A percentile compares a stretch with the other conserved stretches of the same genome.
These are phyloP conservation scores for Nomada flava DNA, from an alignment of 2,888 invertebrate genomes.

Conservation along the genomic window DNA sequence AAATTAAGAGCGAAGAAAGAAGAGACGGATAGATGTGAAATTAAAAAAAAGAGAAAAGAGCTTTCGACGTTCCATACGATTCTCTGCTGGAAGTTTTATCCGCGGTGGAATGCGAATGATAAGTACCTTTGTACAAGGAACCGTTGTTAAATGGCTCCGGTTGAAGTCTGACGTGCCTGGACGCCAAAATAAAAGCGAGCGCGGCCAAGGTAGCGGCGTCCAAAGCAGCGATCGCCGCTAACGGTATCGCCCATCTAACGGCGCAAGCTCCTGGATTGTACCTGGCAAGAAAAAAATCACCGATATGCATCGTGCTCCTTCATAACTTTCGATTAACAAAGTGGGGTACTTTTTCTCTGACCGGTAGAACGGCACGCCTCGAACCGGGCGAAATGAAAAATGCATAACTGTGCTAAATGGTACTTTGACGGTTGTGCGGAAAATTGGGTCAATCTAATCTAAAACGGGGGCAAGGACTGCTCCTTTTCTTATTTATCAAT, in stretches of 20 bases:
- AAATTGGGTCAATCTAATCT: too few species aligned
- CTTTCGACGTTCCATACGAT: not conserved
- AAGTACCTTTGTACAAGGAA: slow-evolving; percentile 87
- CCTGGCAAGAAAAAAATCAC: slow-evolving; percentile 61
- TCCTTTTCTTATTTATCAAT: too few species aligned
- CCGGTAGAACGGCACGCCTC: not conserved
- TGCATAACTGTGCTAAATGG: not conserved
- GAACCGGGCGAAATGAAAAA: not conserved
- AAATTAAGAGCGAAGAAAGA: too few species aligned
- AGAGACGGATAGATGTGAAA: too few species aligned
- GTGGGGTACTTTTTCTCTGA: not conserved
- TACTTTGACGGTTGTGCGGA: too few species aligned
- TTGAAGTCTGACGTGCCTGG: slow-evolving; percentile 93
- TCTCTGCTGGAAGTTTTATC: not conserved
- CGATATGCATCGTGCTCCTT: not conserved
- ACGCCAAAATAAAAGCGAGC: slow-evolving; percentile 96
- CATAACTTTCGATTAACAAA: not conserved
- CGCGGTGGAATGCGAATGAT: not conserved
- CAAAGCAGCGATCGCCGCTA: slow-evolving; percentile 95
- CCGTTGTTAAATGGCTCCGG: slow-evolving; percentile 90
- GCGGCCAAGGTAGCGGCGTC: slow-evolving; percentile 94
- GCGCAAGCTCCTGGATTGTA: slow-evolving; percentile 92
- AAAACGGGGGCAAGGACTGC: too few species aligned
- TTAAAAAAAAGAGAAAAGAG: too few species aligned
- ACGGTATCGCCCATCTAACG: slow-evolving; percentile 96